phyloP scores from a whole-genome alignment of 1,140 invertebrate species.

The Cydia strobilella region DNA sequence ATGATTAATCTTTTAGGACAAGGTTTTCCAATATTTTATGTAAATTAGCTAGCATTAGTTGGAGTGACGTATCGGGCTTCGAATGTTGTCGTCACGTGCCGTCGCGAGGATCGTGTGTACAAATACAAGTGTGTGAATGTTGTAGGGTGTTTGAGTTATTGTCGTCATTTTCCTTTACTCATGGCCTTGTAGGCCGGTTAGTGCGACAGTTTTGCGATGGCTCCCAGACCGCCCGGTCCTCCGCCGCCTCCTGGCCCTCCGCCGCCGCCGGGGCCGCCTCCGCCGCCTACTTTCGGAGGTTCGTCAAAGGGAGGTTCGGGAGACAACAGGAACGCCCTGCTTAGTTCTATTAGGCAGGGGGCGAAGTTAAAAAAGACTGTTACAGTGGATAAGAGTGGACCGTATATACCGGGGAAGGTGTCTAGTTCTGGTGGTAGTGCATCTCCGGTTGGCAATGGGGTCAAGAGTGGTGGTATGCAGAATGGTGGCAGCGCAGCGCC shows the following conservation, averaged over 20 bases:
- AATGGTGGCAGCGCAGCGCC: constrained; percentile 78
- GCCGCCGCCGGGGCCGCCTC: constrained; percentile 82
- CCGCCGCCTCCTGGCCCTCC: constrained; percentile 82
- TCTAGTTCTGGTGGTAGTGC: constrained; percentile 51
- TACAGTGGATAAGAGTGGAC: constrained; percentile 94
- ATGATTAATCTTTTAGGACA: constrained; percentile 75
- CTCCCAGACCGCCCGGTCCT: constrained; percentile 57
- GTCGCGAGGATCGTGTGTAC: constrained; percentile 13
- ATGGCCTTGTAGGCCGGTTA: constrained; percentile 54
- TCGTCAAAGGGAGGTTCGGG: constrained; percentile 75
- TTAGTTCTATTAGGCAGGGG: constrained; percentile 92
- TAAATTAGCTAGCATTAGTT: constrained; percentile 70
- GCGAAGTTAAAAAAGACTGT: constrained; percentile 91
- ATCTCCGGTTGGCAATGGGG: constrained; percentile 58
- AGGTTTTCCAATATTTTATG: constrained; percentile 73
- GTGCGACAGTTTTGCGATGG: constrained; percentile 45
- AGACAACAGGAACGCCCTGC: constrained; percentile 84
- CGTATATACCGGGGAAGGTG: constrained; percentile 84
- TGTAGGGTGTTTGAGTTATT: constrained; percentile 16
- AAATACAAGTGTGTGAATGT: constrained; percentile 27
- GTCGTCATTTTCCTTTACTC: constrained; percentile 37
- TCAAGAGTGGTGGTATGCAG: constrained; percentile 71
- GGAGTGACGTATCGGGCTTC: constrained; percentile 60
- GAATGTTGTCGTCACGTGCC: constrained; percentile 67
- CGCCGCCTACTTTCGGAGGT: constrained; percentile 84